Conservation (phyloP, 2,113 vertebrate genomes). For the Hippocampus abdominalis region DNA sequence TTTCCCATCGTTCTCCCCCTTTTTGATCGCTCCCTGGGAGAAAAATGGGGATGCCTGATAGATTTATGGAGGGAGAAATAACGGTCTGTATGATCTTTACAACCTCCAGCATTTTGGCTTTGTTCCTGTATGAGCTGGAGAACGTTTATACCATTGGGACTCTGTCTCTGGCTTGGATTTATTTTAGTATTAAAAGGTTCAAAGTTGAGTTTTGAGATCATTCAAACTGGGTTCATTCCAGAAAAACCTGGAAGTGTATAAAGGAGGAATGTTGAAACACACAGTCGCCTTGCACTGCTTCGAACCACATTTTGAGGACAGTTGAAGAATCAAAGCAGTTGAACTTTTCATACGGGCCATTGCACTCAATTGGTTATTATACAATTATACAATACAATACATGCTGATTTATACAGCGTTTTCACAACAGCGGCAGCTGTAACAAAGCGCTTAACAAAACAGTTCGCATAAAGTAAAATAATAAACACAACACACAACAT, state of each 20-base stretch:
- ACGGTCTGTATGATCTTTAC: conserved; percentile 14
- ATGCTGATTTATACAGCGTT: no score
- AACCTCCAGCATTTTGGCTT: conserved; percentile 8
- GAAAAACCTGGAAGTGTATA: conserved; percentile 2
- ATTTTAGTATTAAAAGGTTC: conserved; percentile 15
- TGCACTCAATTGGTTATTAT: no score
- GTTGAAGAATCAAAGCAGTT: no score
- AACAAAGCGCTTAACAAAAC: no score
- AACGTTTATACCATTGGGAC: conserved; percentile 16
- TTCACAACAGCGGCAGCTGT: no score
- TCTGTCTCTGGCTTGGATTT: conserved; percentile 21
- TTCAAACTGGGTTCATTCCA: conserved; percentile 20
- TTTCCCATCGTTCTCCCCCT: background rate
- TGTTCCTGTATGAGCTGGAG: conserved; percentile 9
- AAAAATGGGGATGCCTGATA: conserved; percentile 9
- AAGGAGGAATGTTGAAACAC: background rate
- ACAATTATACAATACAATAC: no score
- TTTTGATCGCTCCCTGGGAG: conserved; percentile 10
- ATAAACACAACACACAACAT: no score
- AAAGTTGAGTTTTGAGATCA: conserved; percentile 7
- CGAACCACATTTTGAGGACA: no score
- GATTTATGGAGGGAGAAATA: conserved; percentile 23
- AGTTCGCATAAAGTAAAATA: no score
- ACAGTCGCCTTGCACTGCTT: background rate
- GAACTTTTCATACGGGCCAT: no score